phyloP scores from a whole-genome alignment of 2,888 invertebrate genomes.

The Aphodius granarius region DNA sequence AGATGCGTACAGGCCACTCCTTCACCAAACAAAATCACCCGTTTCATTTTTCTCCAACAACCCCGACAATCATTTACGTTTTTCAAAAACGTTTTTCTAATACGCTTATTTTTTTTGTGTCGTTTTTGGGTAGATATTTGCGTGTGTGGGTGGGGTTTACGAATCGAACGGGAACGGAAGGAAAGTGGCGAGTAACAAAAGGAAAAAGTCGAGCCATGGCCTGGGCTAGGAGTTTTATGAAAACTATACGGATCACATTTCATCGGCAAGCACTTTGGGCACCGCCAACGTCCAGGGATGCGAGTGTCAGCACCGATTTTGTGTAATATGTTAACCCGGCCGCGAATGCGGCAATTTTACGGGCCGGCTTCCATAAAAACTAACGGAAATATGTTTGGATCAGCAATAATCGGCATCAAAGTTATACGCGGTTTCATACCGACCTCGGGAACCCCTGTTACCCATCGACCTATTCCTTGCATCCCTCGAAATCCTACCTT shows the following conservation, averaged over 20 bases:
- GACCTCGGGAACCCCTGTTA: neutral
- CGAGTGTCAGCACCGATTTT: slow-evolving; percentile 46
- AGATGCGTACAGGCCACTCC: slow-evolving; percentile 46
- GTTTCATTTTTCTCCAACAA: slow-evolving; percentile 33
- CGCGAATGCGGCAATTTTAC: slow-evolving; percentile 38
- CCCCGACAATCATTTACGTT: neutral
- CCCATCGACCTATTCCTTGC: neutral
- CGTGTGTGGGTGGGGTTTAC: neutral
- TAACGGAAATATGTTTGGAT: slow-evolving; percentile 40
- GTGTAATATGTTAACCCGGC: slow-evolving; percentile 46
- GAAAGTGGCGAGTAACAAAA: slow-evolving; percentile 14
- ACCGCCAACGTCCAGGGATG: slow-evolving; percentile 36
- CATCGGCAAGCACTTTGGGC: slow-evolving; percentile 37
- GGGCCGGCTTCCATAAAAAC: slow-evolving; percentile 43
- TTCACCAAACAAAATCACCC: slow-evolving; percentile 38
- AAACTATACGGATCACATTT: slow-evolving; percentile 35
- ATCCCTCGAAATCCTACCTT: slow-evolving; percentile 63
- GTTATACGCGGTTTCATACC: neutral
- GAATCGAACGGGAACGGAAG: neutral
- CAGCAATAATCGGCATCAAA: slow-evolving; percentile 37
- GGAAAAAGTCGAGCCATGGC: slow-evolving; percentile 16
- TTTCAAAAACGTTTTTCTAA: neutral
- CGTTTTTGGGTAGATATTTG: neutral
- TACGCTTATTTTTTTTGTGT: neutral
- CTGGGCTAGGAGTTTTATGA: slow-evolving; percentile 26